phyloP scores from a whole-genome alignment of 2,797 vertebrate species.

The Myripristis murdjan region DNA sequence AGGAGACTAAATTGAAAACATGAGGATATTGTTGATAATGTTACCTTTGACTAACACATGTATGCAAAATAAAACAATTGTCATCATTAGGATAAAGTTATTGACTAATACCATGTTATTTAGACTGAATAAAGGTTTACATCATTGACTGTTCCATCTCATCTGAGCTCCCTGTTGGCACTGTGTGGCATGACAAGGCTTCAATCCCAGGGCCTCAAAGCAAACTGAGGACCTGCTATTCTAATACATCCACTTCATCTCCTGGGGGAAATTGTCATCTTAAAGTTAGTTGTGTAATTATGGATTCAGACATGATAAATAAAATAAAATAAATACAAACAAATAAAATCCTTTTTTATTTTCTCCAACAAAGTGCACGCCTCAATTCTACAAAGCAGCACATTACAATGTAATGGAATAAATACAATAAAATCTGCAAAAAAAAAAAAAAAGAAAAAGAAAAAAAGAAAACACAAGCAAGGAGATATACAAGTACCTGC shows the following conservation, averaged over 20 bases:
- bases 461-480: constrained; percentile 85
- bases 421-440: constrained; percentile 91
- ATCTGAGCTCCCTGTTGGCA: constrained; percentile 41
- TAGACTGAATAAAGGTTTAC: constrained; percentile 82
- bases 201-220: background rate
- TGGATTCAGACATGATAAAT: constrained; percentile 79
- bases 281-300: constrained; percentile 24
- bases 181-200: constrained; percentile 33
- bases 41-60: constrained; percentile 69
- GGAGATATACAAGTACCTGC: constrained; percentile 83
- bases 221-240: constrained; percentile 26
- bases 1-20: constrained; percentile 49
- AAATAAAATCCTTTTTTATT: constrained; percentile 87
- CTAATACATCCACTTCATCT: background rate
- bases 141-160: constrained; percentile 51
- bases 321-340: constrained; percentile 82
- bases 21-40: constrained; percentile 63
- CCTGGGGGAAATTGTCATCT: constrained; percentile 7
- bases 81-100: constrained; percentile 72
- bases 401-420: constrained; percentile 93
- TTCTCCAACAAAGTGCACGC: constrained; percentile 90
- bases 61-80: constrained; percentile 66
- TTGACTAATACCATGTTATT: constrained; percentile 72
- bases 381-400: constrained; percentile 93
- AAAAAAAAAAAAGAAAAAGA: constrained; percentile 79